A percentile compares a stretch with the other conserved stretches of the same genome.
These are phyloP conservation scores for Trichonephila clavata DNA, from an alignment of 1,140 invertebrate genomes.

Conservation along the genomic window DNA sequence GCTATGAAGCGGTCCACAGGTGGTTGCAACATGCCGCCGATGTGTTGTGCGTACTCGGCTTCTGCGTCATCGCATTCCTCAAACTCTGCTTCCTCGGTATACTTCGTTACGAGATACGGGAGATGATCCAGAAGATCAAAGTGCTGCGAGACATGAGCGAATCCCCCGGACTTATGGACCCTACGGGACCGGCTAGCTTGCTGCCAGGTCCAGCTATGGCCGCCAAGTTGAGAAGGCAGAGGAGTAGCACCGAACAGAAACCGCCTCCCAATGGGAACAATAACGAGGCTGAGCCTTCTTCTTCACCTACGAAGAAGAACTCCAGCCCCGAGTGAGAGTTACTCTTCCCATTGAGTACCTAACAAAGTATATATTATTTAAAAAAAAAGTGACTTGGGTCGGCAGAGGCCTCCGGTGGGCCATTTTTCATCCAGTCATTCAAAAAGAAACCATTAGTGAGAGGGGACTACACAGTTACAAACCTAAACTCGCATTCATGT, in stretches of 20 bases:
- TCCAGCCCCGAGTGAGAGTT: slow-evolving; percentile 66
- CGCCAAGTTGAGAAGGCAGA: slow-evolving; percentile 53
- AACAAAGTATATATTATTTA: slow-evolving; percentile 68
- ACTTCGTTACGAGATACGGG: slow-evolving; percentile 89
- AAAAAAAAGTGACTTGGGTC: slow-evolving; percentile 34
- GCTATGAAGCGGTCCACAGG: slow-evolving; percentile 86
- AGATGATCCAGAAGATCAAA: slow-evolving; percentile 94
- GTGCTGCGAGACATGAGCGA: slow-evolving; percentile 83
- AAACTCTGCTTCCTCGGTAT: slow-evolving; percentile 95
- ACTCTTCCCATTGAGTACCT: slow-evolving; percentile 71
- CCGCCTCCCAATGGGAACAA: slow-evolving; percentile 70
- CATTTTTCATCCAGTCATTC: slow-evolving; percentile 47
- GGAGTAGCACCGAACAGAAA: slow-evolving; percentile 30
- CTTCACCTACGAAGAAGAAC: slow-evolving; percentile 60
- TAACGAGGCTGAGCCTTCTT: slow-evolving; percentile 62
- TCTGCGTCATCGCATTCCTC: slow-evolving; percentile 93
- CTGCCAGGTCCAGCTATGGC: slow-evolving; percentile 61
- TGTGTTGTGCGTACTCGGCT: slow-evolving; percentile 90
- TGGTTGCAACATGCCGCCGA: slow-evolving; percentile 90
- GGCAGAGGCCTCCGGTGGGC: slow-evolving; percentile 19
- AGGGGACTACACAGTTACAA: slow-evolving; percentile 42
- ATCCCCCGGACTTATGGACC: slow-evolving; percentile 69
- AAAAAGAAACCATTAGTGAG: slow-evolving; percentile 52
- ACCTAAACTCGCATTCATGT: slow-evolving; percentile 58
- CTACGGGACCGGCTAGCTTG: slow-evolving; percentile 49